A percentile compares a stretch with the other conserved stretches of the same genome.
phyloP scores from a whole-genome alignment of 2,797 vertebrate genomes.

The Cyprinella venusta region DNA sequence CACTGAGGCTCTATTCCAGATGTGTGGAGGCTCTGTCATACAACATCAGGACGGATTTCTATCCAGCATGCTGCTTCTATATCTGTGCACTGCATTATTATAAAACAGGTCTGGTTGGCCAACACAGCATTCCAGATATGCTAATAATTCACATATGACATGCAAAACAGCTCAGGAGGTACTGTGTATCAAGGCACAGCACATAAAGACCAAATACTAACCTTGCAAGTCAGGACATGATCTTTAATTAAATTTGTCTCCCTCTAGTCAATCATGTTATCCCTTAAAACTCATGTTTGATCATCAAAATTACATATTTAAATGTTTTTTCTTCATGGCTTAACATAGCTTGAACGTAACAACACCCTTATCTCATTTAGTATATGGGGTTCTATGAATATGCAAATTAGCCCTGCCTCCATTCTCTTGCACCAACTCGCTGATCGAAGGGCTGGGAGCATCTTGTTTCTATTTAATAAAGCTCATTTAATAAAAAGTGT shows the following conservation, averaged over 20 bases:
- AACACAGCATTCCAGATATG: not conserved
- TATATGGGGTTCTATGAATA: no score
- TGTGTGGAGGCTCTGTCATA: slow-evolving; percentile 15
- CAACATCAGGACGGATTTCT: slow-evolving; percentile 40
- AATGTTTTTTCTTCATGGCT: no score
- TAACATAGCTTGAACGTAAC: no score
- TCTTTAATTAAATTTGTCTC: no score
- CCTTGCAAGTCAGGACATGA: no score
- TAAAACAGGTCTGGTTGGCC: not conserved
- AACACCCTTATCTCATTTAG: no score
- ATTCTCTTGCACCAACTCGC: no score
- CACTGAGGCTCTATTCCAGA: slow-evolving; percentile 49
- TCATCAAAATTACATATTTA: no score
- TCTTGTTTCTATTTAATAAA: not conserved
- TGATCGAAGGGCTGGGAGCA: not conserved
- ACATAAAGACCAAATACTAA: not conserved
- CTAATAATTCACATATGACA: not conserved
- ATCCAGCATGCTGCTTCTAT: slow-evolving; percentile 5
- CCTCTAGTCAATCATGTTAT: no score
- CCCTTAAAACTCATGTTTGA: no score
- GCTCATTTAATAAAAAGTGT: not conserved
- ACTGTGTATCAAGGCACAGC: not conserved
- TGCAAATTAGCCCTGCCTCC: no score
- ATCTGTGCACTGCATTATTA: slow-evolving; percentile 27
- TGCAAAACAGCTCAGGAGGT: not conserved